phyloP scores from a whole-genome alignment of 2,888 invertebrate genomes.

The Itoplectis maculator region DNA sequence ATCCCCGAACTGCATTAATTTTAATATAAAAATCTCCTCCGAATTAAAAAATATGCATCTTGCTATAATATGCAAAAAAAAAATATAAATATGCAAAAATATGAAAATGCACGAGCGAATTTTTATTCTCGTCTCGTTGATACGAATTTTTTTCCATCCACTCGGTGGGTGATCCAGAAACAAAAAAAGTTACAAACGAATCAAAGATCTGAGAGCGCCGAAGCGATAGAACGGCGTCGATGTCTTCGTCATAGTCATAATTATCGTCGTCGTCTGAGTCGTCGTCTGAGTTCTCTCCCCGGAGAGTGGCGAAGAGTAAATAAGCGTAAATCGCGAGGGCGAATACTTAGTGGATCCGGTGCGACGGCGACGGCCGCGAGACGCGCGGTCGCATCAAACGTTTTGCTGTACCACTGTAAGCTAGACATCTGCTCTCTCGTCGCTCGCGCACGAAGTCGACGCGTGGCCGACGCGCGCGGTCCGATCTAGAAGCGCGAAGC shows the following conservation, averaged over 20 bases:
- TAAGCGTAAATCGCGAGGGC: slow-evolving; percentile 74
- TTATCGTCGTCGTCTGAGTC: slow-evolving; percentile 70
- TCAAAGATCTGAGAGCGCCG: slow-evolving; percentile 59
- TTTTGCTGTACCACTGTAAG: slow-evolving; percentile 59
- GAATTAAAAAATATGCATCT: too few relatives aligned
- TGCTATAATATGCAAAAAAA: too few relatives aligned
- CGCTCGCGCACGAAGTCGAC: too few relatives aligned
- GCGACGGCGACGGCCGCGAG: background rate
- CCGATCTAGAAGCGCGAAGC: too few relatives aligned
- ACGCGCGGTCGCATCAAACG: slow-evolving; percentile 67
- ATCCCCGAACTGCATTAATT: too few relatives aligned
- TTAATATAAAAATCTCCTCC: too few relatives aligned
- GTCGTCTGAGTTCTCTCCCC: background rate
- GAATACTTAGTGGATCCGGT: slow-evolving; percentile 74
- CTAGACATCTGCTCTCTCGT: slow-evolving; percentile 8
- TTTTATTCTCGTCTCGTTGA: too few relatives aligned
- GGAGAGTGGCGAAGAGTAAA: slow-evolving; percentile 71
- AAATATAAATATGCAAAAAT: too few relatives aligned
- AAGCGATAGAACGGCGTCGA: slow-evolving; percentile 55
- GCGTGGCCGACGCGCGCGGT: background rate
- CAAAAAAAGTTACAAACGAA: slow-evolving; percentile 53
- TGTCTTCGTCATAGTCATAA: slow-evolving; percentile 44
- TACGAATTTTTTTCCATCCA: slow-evolving; percentile 72
- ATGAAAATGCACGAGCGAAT: too few relatives aligned
- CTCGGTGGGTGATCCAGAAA: slow-evolving; percentile 22